Percentiles rank a stretch among this genome's conserved stretches.
phyloP scores from a whole-genome alignment of 2,113 vertebrate species.

The Felis chaus region DNA sequence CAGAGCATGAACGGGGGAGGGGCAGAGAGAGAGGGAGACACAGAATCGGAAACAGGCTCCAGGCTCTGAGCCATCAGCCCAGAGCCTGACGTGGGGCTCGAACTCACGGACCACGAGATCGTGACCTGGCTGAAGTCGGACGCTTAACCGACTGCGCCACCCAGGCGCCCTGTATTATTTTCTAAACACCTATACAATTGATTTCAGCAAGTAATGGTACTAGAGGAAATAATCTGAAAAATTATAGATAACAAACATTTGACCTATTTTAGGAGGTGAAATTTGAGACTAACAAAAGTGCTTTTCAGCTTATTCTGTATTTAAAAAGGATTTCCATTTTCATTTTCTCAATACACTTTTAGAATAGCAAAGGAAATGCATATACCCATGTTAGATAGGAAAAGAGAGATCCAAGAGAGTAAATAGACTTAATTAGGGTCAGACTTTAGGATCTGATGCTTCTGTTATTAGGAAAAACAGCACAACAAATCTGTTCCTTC shows the following conservation, averaged over 20 bases:
- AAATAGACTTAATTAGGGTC: neutral
- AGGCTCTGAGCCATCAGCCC: no score
- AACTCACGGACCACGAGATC: no score
- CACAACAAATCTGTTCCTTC: neutral
- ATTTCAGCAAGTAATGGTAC: neutral
- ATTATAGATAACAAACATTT: neutral
- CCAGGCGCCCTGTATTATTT: neutral
- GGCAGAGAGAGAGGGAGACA: no score
- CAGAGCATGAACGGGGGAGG: no score
- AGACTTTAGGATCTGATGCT: neutral
- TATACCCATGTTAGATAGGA: neutral
- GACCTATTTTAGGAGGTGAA: neutral
- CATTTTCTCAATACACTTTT: neutral
- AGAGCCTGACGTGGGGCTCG: no score
- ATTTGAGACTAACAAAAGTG: neutral
- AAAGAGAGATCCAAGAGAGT: neutral
- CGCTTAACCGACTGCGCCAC: no score
- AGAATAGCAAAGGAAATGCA: conserved; percentile 22
- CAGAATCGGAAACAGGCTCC: no score
- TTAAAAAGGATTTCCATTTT: neutral
- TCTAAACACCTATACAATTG: neutral
- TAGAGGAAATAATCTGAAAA: neutral
- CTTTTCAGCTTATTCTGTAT: neutral
- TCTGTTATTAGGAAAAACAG: conserved; percentile 1
- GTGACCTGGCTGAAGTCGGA: no score